Percentiles rank a stretch among this genome's conserved stretches.
Evolutionary conservation across 2,888 invertebrate genomes (phyloP).

Genomic region (Nomada ruficornis): DNA sequence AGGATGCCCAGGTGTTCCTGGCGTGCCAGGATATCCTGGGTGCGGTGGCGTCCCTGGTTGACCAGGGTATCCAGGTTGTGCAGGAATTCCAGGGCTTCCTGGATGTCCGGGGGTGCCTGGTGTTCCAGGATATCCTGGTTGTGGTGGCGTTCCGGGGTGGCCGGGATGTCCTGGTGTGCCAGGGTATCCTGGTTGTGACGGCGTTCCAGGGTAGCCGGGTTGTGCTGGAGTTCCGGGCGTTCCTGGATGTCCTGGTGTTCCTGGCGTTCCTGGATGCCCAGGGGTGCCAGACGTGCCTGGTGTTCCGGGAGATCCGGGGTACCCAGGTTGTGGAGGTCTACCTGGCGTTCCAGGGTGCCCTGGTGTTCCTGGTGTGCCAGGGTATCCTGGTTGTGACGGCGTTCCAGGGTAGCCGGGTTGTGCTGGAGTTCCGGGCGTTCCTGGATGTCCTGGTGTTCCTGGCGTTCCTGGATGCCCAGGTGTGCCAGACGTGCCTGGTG

Average conservation of each 20-base stretch:
- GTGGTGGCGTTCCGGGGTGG: conserved; percentile 65
- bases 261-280: conserved; percentile 65
- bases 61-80: conserved; percentile 43
- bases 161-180: conserved; percentile 56
- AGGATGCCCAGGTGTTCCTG: conserved; percentile 67
- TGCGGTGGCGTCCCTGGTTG: conserved; percentile 13
- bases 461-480: conserved; percentile 72
- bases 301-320: conserved; percentile 28
- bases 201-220: conserved; percentile 65
- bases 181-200: conserved; percentile 65
- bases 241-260: conserved; percentile 66
- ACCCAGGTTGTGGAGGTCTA: conserved; percentile 55
- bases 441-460: conserved; percentile 66
- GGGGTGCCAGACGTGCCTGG: conserved; percentile 56
- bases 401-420: conserved; percentile 47
- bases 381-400: conserved; percentile 39
- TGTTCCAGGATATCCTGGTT: conserved; percentile 66
- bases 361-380: conserved; percentile 43
- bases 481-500: conserved; percentile 69
- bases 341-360: conserved; percentile 54
- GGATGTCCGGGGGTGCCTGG: conserved; percentile 10
- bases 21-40: conserved; percentile 12
- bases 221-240: conserved; percentile 54
- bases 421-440: conserved; percentile 22
- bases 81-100: conserved; percentile 47